Evolutionary conservation across 2,113 vertebrate genomes (phyloP), one percentile per base, ranked within the genome.

Genomic region (Kryptolebias marmoratus): DNA sequence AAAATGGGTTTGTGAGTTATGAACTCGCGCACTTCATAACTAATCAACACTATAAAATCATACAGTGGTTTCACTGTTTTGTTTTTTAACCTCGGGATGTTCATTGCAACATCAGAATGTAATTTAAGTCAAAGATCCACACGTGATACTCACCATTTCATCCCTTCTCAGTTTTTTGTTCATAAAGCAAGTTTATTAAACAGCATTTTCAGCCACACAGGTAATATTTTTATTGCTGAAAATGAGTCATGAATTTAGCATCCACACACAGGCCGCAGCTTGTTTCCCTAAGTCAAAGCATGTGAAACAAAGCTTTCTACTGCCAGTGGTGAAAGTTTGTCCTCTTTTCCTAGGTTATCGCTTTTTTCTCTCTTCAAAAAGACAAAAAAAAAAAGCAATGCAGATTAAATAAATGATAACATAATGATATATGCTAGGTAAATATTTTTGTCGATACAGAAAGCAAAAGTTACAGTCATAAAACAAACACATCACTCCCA

Each of bases 181-280:
- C 16, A 49, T 1, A 16, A 49, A 5, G 14, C 48, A 16, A 16
- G 1, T 49, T 16, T 16, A 49, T 49, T 15, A 49, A 49, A 6
- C 14, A 4, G 16, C 14, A 16, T 49, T 49, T 15, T 16, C 11
- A 31, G 27, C 5, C 3, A 30, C 28, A 5, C 30, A 28, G 30
- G 12, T 31, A 12, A 31, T 54, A 22, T 31, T 28, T 56, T 30
- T 56, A 28, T 56, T 30, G 58, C 48, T 28, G 31, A 64, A 58
- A 78, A 53, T 75, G 79, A 81, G 59, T 81, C 71, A 81, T 22
- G 27, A 44, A 78, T 50, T 74, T 64, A 54, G 42, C 31, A 75
- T 68, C 55, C 48, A 57, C 63, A 79, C 63, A 55, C 44, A n/a
- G 32, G 75, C 58, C 18, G 50, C 49, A 59, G 54, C 71, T 65